phyloP scores from a whole-genome alignment of 2,797 vertebrate genomes.

The Bovichtus variegatus region DNA sequence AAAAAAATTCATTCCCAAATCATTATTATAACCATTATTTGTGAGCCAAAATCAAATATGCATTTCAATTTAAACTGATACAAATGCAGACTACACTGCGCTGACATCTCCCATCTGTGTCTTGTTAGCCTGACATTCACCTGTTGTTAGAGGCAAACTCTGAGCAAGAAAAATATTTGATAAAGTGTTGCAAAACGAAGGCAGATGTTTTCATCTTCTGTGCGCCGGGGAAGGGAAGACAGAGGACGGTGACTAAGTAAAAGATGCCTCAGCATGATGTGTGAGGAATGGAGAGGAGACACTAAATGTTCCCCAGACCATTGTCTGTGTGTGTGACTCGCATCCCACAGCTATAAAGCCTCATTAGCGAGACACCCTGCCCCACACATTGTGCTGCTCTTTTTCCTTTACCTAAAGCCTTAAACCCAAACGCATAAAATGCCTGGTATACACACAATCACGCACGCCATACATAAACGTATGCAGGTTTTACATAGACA shows the following conservation, averaged over 20 bases:
- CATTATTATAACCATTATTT: not conserved
- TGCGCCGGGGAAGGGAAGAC: slow-evolving; percentile 49
- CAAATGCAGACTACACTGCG: slow-evolving; percentile 1
- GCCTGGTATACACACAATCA: slow-evolving; percentile 22
- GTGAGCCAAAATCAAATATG: not conserved
- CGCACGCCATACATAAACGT: slow-evolving; percentile 8
- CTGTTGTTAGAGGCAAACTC: slow-evolving; percentile 66
- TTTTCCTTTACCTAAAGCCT: slow-evolving; percentile 54
- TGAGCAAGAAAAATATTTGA: slow-evolving; percentile 57
- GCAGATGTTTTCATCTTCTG: slow-evolving; percentile 75
- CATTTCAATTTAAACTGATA: slow-evolving; percentile 4
- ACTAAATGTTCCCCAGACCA: slow-evolving; percentile 80
- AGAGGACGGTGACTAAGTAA: slow-evolving; percentile 67
- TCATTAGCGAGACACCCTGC: slow-evolving; percentile 86
- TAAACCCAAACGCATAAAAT: slow-evolving; percentile 44
- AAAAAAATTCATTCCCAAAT: not conserved
- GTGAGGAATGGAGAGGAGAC: slow-evolving; percentile 76
- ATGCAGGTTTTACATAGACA: slow-evolving; percentile 5
- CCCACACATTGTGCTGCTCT: slow-evolving; percentile 67
- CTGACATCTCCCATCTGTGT: slow-evolving; percentile 23
- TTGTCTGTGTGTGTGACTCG: slow-evolving; percentile 77
- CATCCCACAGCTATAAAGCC: slow-evolving; percentile 83
- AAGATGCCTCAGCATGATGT: slow-evolving; percentile 72
- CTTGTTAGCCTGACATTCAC: slow-evolving; percentile 61
- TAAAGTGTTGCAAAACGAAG: slow-evolving; percentile 48